Conservation (phyloP, 2,113 vertebrate genomes). For the Lycaon pictus region DNA sequence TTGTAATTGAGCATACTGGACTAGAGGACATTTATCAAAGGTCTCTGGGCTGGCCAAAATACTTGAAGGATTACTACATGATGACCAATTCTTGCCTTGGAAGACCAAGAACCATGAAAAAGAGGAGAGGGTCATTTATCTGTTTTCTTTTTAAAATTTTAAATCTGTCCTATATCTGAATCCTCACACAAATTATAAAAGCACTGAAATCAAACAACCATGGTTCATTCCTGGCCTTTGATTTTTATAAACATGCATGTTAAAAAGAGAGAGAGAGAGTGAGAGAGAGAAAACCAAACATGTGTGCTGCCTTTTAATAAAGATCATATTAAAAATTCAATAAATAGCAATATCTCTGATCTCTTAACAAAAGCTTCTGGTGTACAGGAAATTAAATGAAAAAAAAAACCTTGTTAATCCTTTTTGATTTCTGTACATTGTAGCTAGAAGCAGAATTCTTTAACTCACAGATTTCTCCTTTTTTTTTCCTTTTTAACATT, state of each 20-base stretch:
- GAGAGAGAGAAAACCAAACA: slow-evolving; percentile 85
- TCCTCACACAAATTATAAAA: slow-evolving; percentile 79
- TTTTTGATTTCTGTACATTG: slow-evolving; percentile 92
- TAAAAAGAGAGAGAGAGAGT: slow-evolving; percentile 60
- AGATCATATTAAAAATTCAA: slow-evolving; percentile 94
- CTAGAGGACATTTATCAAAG: slow-evolving; percentile 51
- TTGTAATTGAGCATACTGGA: neutral
- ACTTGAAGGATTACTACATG: slow-evolving; percentile 46
- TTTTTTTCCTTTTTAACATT: slow-evolving; percentile 80
- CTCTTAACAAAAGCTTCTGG: slow-evolving; percentile 91
- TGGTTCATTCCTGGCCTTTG: slow-evolving; percentile 86
- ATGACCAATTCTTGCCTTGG: slow-evolving; percentile 67
- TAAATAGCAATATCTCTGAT: slow-evolving; percentile 94
- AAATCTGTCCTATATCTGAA: slow-evolving; percentile 78
- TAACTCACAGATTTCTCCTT: slow-evolving; percentile 85
- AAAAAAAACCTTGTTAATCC: slow-evolving; percentile 90
- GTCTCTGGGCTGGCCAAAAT: slow-evolving; percentile 52
- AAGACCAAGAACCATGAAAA: slow-evolving; percentile 69
- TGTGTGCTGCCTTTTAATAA: slow-evolving; percentile 92
- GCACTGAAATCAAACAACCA: slow-evolving; percentile 84
- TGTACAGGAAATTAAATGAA: slow-evolving; percentile 94
- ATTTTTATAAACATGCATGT: slow-evolving; percentile 89
- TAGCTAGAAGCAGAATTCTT: slow-evolving; percentile 91
- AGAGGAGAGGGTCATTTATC: slow-evolving; percentile 60
- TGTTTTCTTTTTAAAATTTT: slow-evolving; percentile 79